A percentile compares a stretch with the other conserved stretches of the same genome.
Evolutionary conservation across 2,113 vertebrate species (phyloP).

Genomic region (Megaceryle torquata): DNA sequence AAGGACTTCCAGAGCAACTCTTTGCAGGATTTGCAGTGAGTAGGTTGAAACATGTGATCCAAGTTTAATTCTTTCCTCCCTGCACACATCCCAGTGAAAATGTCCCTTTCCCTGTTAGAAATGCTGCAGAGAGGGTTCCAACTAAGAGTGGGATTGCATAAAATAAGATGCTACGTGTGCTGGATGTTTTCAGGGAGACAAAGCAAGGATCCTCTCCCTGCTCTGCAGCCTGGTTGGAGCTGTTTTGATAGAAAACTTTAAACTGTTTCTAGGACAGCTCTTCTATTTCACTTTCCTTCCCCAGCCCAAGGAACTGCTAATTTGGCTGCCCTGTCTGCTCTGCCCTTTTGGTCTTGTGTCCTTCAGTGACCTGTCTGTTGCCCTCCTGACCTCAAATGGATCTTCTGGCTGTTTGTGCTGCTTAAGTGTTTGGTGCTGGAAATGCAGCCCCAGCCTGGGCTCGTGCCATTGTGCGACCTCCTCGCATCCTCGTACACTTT

Average conservation of each 20-base stretch:
- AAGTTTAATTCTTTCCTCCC: background rate
- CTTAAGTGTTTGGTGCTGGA: background rate
- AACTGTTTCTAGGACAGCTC: background rate
- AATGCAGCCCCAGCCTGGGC: background rate
- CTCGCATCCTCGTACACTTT: fast-evolving
- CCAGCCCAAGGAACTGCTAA: background rate
- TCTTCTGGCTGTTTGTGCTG: background rate
- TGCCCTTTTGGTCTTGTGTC: background rate
- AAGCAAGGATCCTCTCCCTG: background rate
- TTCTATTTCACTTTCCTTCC: background rate
- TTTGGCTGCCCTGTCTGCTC: background rate
- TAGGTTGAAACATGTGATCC: background rate
- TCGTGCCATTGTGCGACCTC: background rate
- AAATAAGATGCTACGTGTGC: background rate
- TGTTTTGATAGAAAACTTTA: background rate
- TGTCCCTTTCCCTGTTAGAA: background rate
- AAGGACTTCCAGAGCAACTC: background rate
- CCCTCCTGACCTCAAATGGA: background rate
- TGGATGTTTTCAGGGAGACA: background rate
- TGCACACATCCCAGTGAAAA: background rate
- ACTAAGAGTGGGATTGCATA: background rate
- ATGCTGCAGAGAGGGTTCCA: background rate
- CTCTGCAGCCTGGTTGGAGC: background rate
- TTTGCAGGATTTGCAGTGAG: background rate
- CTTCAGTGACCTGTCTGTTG: background rate